Percentiles rank a stretch among this genome's conserved stretches.
These are phyloP conservation scores for Leptopilina myrica DNA, from an alignment of 2,888 invertebrate genomes.

Conservation along the genomic window DNA sequence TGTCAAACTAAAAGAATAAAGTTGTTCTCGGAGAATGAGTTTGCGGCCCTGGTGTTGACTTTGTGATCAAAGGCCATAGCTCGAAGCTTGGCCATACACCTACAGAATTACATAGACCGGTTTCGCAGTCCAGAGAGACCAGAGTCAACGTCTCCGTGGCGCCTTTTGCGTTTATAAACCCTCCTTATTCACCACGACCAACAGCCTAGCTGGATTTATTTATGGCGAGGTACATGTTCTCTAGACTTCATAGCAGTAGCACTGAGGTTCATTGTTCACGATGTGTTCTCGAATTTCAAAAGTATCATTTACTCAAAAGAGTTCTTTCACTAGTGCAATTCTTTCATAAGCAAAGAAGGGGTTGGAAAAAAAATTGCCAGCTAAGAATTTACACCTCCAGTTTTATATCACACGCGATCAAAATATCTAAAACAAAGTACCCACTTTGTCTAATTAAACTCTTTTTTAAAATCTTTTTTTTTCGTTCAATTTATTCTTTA, in stretches of 20 bases:
- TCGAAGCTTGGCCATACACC: constrained; percentile 31
- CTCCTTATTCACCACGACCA: constrained; percentile 24
- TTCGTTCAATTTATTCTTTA: too few relatives aligned
- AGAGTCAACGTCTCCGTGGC: constrained; percentile 37
- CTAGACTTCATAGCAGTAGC: constrained; percentile 28
- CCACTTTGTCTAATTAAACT: too few relatives aligned
- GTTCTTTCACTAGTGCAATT: constrained; percentile 17
- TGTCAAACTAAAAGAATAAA: constrained; percentile 10
- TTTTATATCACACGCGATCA: background rate
- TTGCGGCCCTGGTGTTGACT: constrained; percentile 30
- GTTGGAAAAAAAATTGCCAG: background rate
- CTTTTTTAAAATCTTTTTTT: too few relatives aligned
- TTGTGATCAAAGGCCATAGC: constrained; percentile 29
- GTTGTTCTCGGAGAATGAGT: constrained; percentile 19
- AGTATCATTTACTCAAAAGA: constrained; percentile 38
- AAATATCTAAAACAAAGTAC: background rate
- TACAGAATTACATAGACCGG: constrained; percentile 32
- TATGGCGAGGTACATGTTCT: constrained; percentile 25
- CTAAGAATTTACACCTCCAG: background rate
- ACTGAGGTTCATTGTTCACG: constrained; percentile 24
- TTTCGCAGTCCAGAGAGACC: constrained; percentile 9
- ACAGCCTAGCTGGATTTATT: constrained; percentile 21
- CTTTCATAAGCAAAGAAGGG: background rate
- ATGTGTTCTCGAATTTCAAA: constrained; percentile 34
- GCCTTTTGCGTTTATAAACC: constrained; percentile 24